Evolutionary conservation across 2,888 invertebrate genomes (phyloP), one percentile per base, ranked within the genome.

Genomic region (Heliconius charithonia): DNA sequence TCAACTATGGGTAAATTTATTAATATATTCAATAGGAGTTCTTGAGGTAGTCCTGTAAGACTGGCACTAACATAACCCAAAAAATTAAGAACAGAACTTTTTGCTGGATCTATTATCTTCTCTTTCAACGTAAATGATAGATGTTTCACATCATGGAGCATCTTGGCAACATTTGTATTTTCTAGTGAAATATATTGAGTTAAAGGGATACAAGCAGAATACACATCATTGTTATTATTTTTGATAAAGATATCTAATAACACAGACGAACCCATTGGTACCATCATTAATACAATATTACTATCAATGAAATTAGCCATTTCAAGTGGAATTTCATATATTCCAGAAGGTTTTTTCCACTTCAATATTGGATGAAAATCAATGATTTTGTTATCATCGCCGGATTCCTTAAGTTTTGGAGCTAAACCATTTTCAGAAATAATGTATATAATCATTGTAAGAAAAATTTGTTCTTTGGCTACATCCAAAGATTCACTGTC

Each of bases 91-190:
- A 96, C 93, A 82, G 93, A 92, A 83, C 95, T 95, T 76, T 96
- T 96, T 65, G 96, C 92, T 45, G 96, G 95, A 56, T 94, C 90
- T 62, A 95, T 85, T 37, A 96, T 83, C 77, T 92, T 89, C 82
- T 96, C 94, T 84, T 96, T 96, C 79, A 96, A 91, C 77, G 90
- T 92, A 63, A 87, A 85, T 13, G 95, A 92, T 37, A 96, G 88
- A 83, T 95, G 93, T 83, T 93, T 93, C 63, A 96, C 82, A 77
- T 93, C 91, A 45, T 89, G 87, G 84, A 91, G 94, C 84, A 92
- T 92, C 87, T 90, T 89, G 73, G 91, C 91, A 65, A 91, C 89
- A 12, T 88, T 88, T 75, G 90, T 88, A 74, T 90, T 90, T 83
- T 90, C 88, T 19, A 90, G 89, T 70, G 91, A 89, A 16, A 91